These are phyloP conservation scores for Danaus plexippus DNA, from an alignment of 1,140 invertebrate genomes.

Conservation along the genomic window DNA sequence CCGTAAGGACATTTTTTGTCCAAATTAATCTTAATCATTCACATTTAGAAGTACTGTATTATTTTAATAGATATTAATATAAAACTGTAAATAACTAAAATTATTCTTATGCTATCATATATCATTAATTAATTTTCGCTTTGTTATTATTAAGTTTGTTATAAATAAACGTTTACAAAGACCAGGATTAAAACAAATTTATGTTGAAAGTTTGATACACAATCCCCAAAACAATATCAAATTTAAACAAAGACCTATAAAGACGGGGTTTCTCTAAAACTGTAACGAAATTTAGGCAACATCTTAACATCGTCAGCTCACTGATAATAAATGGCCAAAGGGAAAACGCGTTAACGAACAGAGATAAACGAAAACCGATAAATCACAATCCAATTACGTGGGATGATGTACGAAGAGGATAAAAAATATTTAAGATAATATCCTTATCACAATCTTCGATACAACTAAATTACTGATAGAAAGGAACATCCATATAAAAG, in stretches of 20 bases:
- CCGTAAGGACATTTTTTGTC: too few species aligned
- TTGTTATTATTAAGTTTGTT: too few species aligned
- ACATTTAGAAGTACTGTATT: too few species aligned
- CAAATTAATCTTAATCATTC: too few species aligned
- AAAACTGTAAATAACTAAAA: slow-evolving; percentile 1
- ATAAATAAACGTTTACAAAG: too few species aligned
- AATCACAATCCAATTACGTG: slow-evolving; percentile 24
- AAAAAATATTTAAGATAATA: slow-evolving; percentile 4
- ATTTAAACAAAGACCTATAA: too few species aligned
- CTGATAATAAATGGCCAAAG: slow-evolving; percentile 19
- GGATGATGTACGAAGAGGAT: slow-evolving; percentile 6
- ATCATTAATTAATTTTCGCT: slow-evolving; percentile 2
- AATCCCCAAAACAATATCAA: too few species aligned
- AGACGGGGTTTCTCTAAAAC: too few species aligned
- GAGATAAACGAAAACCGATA: slow-evolving; percentile 22
- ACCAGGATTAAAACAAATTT: too few species aligned
- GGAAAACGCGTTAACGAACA: slow-evolving; percentile 18
- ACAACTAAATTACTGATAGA: slow-evolving; percentile 7
- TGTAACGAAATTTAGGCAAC: background rate
- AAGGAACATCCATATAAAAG: slow-evolving; percentile 8
- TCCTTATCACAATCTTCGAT: background rate
- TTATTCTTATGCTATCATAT: slow-evolving; percentile 1
- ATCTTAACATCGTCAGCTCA: slow-evolving; percentile 14
- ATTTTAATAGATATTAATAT: background rate
- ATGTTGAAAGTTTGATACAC: too few species aligned